A percentile compares a stretch with the other conserved stretches of the same genome.
Evolutionary conservation across 2,113 vertebrate species (phyloP).

Genomic region (Drymodes brunneopygia): DNA sequence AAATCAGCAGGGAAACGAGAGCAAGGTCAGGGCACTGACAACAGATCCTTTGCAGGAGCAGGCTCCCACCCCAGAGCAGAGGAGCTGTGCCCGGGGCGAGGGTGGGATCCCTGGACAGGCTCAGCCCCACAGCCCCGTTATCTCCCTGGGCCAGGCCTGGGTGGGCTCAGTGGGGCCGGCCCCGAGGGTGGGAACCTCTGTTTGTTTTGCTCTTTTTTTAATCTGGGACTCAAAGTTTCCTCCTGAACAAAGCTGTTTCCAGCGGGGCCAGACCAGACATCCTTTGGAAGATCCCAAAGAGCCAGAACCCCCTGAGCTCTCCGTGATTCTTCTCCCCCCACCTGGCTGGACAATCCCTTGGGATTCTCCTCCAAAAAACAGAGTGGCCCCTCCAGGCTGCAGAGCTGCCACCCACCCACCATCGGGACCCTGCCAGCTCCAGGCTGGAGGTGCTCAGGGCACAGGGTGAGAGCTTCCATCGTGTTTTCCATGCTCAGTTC

Average conservation of each 20-base stretch:
- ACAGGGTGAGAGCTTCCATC: rapidly evolving
- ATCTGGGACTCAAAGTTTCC: background rate
- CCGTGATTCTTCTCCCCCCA: background rate
- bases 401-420: background rate
- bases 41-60: background rate
- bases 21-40: background rate
- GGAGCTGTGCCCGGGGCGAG: background rate
- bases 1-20: background rate
- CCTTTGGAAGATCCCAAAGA: background rate
- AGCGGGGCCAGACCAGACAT: rapidly evolving
- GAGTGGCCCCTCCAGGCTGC: rapidly evolving
- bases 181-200: background rate
- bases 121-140: background rate
- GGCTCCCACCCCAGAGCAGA: background rate
- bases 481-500: rapidly evolving
- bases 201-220: background rate
- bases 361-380: background rate
- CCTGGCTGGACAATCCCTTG: background rate
- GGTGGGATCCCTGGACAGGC: background rate
- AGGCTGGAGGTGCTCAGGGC: rapidly evolving
- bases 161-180: background rate
- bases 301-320: background rate
- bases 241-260: background rate
- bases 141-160: background rate
- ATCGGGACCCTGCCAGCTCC: background rate